Percentiles rank a stretch among this genome's conserved stretches.
These are phyloP conservation scores for Capitella teleta DNA, from an alignment of 1,140 invertebrate genomes.

Conservation along the genomic window DNA sequence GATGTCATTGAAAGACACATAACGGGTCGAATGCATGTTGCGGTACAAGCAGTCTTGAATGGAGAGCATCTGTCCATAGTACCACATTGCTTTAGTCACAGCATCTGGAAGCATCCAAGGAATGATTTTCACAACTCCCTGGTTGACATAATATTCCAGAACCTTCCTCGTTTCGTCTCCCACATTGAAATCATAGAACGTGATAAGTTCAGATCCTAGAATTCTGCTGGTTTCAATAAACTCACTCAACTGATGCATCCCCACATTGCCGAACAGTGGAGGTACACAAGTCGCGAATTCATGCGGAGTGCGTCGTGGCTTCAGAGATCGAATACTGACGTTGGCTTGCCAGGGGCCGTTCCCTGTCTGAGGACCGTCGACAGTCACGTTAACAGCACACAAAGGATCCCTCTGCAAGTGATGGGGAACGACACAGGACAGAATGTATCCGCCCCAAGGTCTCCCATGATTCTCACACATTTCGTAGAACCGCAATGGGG, in stretches of 20 bases:
- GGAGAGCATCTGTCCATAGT: slow-evolving; percentile 32
- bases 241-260: slow-evolving; percentile 22
- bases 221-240: slow-evolving; percentile 34
- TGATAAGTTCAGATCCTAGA: slow-evolving; percentile 26
- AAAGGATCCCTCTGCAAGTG: slow-evolving; percentile 6
- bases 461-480: slow-evolving; percentile 36
- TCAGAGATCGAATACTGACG: background rate
- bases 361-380: background rate
- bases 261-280: slow-evolving; percentile 33
- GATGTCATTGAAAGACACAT: slow-evolving; percentile 33
- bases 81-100: slow-evolving; percentile 23
- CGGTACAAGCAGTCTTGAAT: slow-evolving; percentile 38
- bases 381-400: slow-evolving; percentile 3
- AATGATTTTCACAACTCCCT: background rate
- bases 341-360: background rate
- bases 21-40: slow-evolving; percentile 28
- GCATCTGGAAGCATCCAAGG: background rate
- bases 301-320: background rate
- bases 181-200: slow-evolving; percentile 22
- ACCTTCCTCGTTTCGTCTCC: too few relatives aligned
- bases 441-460: slow-evolving; percentile 27
- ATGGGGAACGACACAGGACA: slow-evolving; percentile 25
- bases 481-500: slow-evolving; percentile 17
- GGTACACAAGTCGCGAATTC: slow-evolving; percentile 26
- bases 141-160: background rate